phyloP scores from a whole-genome alignment of 2,888 invertebrate species.

The Podabrus alpinus region DNA sequence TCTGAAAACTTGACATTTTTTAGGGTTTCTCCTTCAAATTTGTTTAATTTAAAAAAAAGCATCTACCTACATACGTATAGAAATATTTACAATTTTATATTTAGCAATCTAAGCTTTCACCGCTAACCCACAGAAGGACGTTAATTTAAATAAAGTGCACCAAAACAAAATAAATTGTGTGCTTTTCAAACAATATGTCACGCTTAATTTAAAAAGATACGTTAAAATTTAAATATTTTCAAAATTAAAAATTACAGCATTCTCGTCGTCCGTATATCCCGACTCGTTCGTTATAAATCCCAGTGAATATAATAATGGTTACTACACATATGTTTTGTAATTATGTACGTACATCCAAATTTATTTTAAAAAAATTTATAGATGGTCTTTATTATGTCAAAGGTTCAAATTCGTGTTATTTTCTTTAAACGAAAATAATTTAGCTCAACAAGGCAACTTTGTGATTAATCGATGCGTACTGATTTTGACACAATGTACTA shows the following conservation, averaged over 20 bases:
- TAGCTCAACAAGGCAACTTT: too few relatives aligned
- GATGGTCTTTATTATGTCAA: too few relatives aligned
- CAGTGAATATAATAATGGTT: not conserved
- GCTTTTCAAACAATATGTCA: not conserved
- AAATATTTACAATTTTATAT: not conserved
- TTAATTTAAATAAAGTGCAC: not conserved
- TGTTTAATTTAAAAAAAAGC: not conserved
- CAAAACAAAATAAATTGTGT: not conserved
- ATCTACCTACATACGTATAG: not conserved
- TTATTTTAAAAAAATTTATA: too few relatives aligned
- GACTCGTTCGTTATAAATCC: not conserved
- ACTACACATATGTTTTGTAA: too few relatives aligned
- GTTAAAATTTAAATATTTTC: not conserved
- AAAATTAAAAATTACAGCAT: not conserved
- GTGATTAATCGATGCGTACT: too few relatives aligned
- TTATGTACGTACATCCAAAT: too few relatives aligned
- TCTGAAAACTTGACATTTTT: not conserved
- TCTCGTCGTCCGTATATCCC: not conserved
- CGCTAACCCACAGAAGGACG: not conserved
- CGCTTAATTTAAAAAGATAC: not conserved
- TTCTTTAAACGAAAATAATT: too few relatives aligned
- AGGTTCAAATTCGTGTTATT: too few relatives aligned
- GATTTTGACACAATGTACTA: too few relatives aligned
- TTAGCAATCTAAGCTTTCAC: not conserved
- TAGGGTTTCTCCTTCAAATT: not conserved